These are phyloP conservation scores for Piezodorus guildinii DNA, from an alignment of 1,140 invertebrate genomes.

Conservation along the genomic window DNA sequence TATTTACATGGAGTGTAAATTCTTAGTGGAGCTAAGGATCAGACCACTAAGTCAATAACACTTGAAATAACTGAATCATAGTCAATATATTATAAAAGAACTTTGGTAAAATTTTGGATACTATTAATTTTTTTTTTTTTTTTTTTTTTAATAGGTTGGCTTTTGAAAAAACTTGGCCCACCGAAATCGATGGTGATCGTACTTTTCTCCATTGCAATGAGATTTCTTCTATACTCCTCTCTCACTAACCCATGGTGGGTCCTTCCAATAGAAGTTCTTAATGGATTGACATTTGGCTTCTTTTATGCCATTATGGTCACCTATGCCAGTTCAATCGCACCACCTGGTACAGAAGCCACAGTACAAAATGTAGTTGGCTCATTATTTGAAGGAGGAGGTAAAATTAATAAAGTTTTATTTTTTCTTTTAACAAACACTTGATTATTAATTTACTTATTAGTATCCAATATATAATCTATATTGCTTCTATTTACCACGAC, in stretches of 20 bases:
- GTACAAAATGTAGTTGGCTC: constrained; percentile 73
- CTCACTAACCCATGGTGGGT: constrained; percentile 68
- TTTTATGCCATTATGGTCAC: constrained; percentile 82
- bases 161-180: constrained; percentile 73
- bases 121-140: constrained; percentile 31
- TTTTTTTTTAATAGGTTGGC: constrained; percentile 66
- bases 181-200: constrained; percentile 69
- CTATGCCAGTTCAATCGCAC: constrained; percentile 73
- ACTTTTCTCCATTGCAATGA: constrained; percentile 56
- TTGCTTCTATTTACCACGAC: too few species aligned
- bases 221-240: constrained; percentile 73
- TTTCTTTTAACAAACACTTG: too few species aligned
- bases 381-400: constrained; percentile 72
- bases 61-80: too few species aligned
- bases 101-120: too few species aligned
- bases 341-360: constrained; percentile 72
- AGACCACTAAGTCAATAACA: too few species aligned
- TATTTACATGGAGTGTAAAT: too few species aligned
- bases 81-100: background rate
- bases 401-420: constrained; percentile 22
- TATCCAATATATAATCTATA: background rate
- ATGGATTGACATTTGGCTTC: constrained; percentile 77
- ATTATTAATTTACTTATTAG: too few species aligned
- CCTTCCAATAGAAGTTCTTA: constrained; percentile 71
- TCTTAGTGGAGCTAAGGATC: too few species aligned